A percentile compares a stretch with the other conserved stretches of the same genome.
These are phyloP conservation scores for Barypeithes pellucidus DNA, from an alignment of 2,888 invertebrate species.

Conservation along the genomic window DNA sequence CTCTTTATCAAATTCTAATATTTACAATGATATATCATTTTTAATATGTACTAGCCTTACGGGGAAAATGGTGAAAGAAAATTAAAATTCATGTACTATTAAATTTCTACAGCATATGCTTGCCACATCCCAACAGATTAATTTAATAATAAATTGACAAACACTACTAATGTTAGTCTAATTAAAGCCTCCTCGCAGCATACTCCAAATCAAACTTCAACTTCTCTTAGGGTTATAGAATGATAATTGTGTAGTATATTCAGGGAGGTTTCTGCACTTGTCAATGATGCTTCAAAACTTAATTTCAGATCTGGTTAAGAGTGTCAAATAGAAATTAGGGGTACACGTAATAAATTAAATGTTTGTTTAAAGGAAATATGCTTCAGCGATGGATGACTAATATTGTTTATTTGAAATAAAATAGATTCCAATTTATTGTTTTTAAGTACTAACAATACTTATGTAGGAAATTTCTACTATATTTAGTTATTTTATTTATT, in stretches of 20 bases:
- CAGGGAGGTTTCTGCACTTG: slow-evolving; percentile 4
- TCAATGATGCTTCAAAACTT: slow-evolving; percentile 26
- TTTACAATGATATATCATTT: too few species aligned
- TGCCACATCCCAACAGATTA: neutral
- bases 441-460: too few species aligned
- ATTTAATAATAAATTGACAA: neutral
- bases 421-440: too few species aligned
- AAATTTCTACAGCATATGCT: too few species aligned
- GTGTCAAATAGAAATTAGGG: slow-evolving; percentile 25
- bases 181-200: slow-evolving; percentile 8
- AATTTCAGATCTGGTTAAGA: slow-evolving; percentile 32
- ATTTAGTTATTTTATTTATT: too few species aligned
- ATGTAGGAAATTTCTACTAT: too few species aligned
- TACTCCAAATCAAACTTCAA: slow-evolving; percentile 28
- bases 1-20: too few species aligned
- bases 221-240: neutral
- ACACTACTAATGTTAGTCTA: neutral
- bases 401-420: too few species aligned
- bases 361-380: neutral
- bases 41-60: too few species aligned
- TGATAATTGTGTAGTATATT: slow-evolving; percentile 22
- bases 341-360: slow-evolving; percentile 35
- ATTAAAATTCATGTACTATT: too few species aligned
- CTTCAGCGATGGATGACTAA: too few species aligned
- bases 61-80: too few species aligned